Percentiles rank a stretch among this genome's conserved stretches.
phyloP scores from a whole-genome alignment of 2,888 invertebrate genomes.

The Polyommatus icarus region DNA sequence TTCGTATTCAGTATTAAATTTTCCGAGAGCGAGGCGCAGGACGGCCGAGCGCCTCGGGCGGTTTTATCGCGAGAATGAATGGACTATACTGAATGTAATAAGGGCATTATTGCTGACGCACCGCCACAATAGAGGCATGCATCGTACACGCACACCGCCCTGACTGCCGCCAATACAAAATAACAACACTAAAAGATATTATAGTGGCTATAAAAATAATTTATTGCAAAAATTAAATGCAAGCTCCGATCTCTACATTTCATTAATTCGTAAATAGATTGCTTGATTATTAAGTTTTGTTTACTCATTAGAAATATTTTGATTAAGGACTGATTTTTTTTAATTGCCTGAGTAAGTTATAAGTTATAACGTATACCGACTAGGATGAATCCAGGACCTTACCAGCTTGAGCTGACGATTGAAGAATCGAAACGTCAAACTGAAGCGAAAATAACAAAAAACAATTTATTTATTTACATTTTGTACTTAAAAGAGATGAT shows the following conservation, averaged over 20 bases:
- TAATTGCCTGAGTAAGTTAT: too few species aligned
- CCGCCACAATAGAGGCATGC: constrained; percentile 59
- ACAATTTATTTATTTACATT: neutral
- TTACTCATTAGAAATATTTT: too few species aligned
- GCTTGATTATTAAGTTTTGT: too few species aligned
- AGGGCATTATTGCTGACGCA: constrained; percentile 65
- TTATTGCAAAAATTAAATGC: constrained; percentile 60
- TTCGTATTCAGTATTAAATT: constrained; percentile 47
- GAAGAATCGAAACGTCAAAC: too few species aligned
- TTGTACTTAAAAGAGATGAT: too few species aligned
- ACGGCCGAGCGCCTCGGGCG: constrained; percentile 52
- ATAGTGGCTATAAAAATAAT: neutral
- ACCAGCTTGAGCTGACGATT: too few species aligned
- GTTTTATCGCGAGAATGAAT: constrained; percentile 74
- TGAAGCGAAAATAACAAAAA: too few species aligned
- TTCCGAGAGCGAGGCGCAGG: constrained; percentile 53
- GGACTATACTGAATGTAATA: constrained; percentile 73
- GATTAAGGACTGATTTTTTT: too few species aligned
- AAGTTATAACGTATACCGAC: too few species aligned
- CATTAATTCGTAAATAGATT: neutral
- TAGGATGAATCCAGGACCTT: too few species aligned
- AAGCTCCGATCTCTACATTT: constrained; percentile 53
- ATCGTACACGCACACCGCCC: constrained; percentile 41
- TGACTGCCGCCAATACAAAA: neutral
- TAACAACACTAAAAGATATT: neutral